Evolutionary conservation across 2,797 vertebrate species (phyloP), one percentile per base, ranked within the genome.

Genomic region (Acanthurus lineatus): DNA sequence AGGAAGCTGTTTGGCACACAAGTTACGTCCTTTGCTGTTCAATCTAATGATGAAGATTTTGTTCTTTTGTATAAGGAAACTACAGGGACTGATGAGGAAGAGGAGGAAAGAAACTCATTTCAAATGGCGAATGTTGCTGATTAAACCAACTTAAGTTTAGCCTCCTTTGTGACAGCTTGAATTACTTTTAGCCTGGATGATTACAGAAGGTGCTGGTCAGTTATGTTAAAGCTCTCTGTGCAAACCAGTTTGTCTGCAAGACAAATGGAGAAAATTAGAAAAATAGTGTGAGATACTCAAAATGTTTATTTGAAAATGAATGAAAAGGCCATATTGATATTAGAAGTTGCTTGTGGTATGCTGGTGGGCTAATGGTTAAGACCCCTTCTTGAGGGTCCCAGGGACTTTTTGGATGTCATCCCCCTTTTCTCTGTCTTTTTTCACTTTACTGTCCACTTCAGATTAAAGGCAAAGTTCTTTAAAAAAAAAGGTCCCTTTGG

Each of bases 141-240:
- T 32, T 32, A 32, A 32, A 32, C 28, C 28, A 78, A n/a, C 38
- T 51, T 42, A 71, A 16, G 6, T 63, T 73, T 70, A 38, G 10
- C 9, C 63, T 79, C 7, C 51, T 54, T 66, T 68, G 44, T 77
- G 40, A 84, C 56, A 35, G 51, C 42, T 63, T 52, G 45, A 49
- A 70, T 68, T 51, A 74, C n/a, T 44, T 63, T 22, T 1, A 52
- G 65, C 19, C 52, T 49, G 12, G 56, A 10, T 38, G 38, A 67
- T 57, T 32, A 69, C 12, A 63, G 8, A 51, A 16, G 54, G 38
- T 25, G 38, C 25, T 12, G 28, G 6, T 9, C 25, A 45, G 22
- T 61, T 57, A 48, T 44, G 2, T 51, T 53, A 22, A 16, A 3
- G 44, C 7, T 65, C 17, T 25, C 12, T 44, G 15, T 14, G 5